Percentiles rank a stretch among this genome's conserved stretches.
These are phyloP conservation scores for Tetragnatha versicolor DNA, from an alignment of 1,140 invertebrate species.

Conservation along the genomic window DNA sequence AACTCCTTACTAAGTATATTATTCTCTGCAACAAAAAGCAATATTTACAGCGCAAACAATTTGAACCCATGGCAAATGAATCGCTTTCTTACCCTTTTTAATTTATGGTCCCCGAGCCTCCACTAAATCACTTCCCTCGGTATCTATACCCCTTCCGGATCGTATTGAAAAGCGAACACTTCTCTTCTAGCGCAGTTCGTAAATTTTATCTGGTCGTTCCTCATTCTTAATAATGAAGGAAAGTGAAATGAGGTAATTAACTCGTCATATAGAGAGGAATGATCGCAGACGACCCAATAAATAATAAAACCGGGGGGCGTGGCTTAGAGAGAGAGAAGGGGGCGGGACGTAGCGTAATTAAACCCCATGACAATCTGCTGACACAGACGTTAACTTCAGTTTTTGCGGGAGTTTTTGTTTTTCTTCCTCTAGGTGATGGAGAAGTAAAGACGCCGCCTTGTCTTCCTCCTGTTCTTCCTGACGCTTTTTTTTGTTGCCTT, in stretches of 20 bases:
- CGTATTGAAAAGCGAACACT: too few relatives aligned
- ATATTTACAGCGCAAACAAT: too few relatives aligned
- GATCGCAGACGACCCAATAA: slow-evolving; percentile 2
- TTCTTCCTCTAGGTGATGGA: not conserved
- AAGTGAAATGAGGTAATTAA: slow-evolving; percentile 36
- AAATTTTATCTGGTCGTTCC: not conserved
- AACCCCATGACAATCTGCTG: slow-evolving; percentile 8
- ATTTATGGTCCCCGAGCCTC: too few relatives aligned
- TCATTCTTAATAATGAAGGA: slow-evolving; percentile 12
- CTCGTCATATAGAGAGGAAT: not conserved
- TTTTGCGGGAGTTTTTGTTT: not conserved
- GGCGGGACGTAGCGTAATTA: slow-evolving; percentile 13
- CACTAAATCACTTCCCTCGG: too few relatives aligned
- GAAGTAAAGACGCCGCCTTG: not conserved
- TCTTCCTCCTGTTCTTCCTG: not conserved
- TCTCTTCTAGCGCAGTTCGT: not conserved
- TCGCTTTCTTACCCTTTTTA: too few relatives aligned
- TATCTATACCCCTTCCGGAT: too few relatives aligned
- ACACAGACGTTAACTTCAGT: not conserved
- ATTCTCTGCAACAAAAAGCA: too few relatives aligned
- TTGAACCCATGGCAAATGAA: too few relatives aligned
- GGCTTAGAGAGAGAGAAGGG: not conserved
- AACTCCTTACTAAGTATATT: too few relatives aligned
- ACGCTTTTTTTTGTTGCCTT: too few relatives aligned
- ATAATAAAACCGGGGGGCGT: slow-evolving; percentile 1